These are phyloP conservation scores for Eudemis profundana DNA, from an alignment of 2,888 invertebrate species.

Conservation along the genomic window DNA sequence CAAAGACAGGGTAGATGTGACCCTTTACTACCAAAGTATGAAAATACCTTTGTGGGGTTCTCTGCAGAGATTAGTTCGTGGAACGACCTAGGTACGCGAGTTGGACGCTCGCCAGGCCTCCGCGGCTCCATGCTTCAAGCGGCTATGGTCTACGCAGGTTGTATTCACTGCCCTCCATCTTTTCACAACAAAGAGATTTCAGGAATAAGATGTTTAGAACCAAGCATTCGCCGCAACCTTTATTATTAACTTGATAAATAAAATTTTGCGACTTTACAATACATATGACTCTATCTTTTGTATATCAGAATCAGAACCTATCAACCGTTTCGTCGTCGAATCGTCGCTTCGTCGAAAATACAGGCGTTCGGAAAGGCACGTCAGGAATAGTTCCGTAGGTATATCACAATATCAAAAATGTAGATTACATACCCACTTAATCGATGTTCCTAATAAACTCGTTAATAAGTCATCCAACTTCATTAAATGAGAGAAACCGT, in stretches of 20 bases:
- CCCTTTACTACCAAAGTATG: no score
- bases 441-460: not conserved
- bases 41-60: slow-evolving; percentile 16
- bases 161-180: not conserved
- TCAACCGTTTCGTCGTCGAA: no score
- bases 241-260: no score
- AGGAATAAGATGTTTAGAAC: no score
- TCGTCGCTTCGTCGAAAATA: no score
- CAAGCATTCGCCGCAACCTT: no score
- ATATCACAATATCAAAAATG: not conserved
- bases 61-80: slow-evolving; percentile 2
- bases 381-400: no score
- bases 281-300: no score
- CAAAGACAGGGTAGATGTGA: no score
- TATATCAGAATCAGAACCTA: no score
- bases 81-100: slow-evolving; percentile 8
- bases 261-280: no score
- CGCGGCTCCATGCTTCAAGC: slow-evolving; percentile 1
- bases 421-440: not conserved
- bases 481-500: slow-evolving; percentile 14
- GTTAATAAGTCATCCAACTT: slow-evolving; percentile 15
- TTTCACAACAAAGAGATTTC: slow-evolving; percentile 6
- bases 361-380: no score
- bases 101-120: slow-evolving; percentile 16
- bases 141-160: not conserved